Conservation (phyloP, 2,888 invertebrate genomes). For the Molorchus minor region DNA sequence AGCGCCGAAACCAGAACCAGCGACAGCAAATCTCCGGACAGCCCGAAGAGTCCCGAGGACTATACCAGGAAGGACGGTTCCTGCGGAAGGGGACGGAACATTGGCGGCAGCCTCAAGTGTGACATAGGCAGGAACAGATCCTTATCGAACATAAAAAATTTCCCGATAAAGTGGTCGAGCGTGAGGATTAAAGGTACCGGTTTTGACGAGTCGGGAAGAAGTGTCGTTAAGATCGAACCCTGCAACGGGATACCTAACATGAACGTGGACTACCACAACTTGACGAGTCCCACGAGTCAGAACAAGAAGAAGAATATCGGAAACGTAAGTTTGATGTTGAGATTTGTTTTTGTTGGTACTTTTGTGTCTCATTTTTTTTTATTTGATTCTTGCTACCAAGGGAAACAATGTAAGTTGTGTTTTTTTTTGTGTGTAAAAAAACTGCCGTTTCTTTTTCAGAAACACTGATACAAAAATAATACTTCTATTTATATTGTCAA, state of each 20-base stretch:
- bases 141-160: constrained; percentile 53
- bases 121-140: constrained; percentile 59
- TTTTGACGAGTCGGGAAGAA: constrained; percentile 71
- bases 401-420: too few species aligned
- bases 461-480: too few species aligned
- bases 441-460: too few species aligned
- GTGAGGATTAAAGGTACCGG: constrained; percentile 72
- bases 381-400: too few species aligned
- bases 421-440: too few species aligned
- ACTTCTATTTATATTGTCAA: too few species aligned
- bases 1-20: constrained; percentile 39
- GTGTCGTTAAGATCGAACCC: constrained; percentile 72
- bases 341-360: too few species aligned
- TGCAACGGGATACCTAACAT: constrained; percentile 66
- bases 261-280: constrained; percentile 53
- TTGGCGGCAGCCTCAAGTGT: constrained; percentile 60
- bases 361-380: too few species aligned
- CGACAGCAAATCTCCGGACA: constrained; percentile 35
- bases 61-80: constrained; percentile 32
- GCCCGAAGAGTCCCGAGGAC: constrained; percentile 19
- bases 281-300: constrained; percentile 54
- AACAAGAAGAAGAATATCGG: constrained; percentile 58
- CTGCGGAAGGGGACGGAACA: constrained; percentile 41
- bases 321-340: constrained; percentile 60
- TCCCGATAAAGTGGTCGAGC: constrained; percentile 71